Percentiles rank a stretch among this genome's conserved stretches.
Evolutionary conservation across 2,797 vertebrate species (phyloP).

Genomic region (Propithecus perrieri): DNA sequence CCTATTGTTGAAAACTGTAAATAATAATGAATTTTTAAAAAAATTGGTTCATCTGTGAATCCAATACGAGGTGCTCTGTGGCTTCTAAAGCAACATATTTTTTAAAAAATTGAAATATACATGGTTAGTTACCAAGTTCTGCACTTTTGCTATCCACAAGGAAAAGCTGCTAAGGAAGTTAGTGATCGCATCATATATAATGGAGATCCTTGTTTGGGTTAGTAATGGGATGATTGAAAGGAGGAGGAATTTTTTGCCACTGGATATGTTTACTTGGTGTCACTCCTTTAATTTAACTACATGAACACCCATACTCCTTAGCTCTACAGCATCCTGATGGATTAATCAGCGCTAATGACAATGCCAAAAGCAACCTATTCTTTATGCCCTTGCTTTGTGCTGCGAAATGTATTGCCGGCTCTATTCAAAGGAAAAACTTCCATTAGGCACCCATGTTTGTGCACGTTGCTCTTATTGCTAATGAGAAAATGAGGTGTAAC

Average conservation of each 20-base stretch:
- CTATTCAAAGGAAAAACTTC: not conserved
- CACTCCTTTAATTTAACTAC: conserved; percentile 75
- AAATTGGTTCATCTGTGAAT: conserved; percentile 76
- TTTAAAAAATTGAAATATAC: conserved; percentile 74
- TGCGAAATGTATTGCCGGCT: not conserved
- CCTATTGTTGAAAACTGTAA: conserved; percentile 80
- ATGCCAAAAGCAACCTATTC: not conserved
- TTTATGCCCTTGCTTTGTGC: not conserved
- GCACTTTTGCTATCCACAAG: conserved; percentile 59
- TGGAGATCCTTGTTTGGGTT: conserved; percentile 52
- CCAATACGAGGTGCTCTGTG: conserved; percentile 65
- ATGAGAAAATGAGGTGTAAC: not conserved
- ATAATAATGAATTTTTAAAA: conserved; percentile 80
- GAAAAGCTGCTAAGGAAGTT: conserved; percentile 62
- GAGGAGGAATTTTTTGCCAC: conserved; percentile 32
- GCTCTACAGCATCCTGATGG: conserved; percentile 48
- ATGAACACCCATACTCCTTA: conserved; percentile 3
- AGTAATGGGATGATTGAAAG: not conserved
- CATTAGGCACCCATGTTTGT: not conserved
- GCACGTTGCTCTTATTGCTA: not conserved
- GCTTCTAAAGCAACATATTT: conserved; percentile 74
- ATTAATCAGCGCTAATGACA: conserved; percentile 62
- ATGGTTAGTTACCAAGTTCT: conserved; percentile 41
- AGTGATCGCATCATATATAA: conserved; percentile 57
- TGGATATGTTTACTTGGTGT: conserved; percentile 69